Evolutionary conservation across 1,140 invertebrate species (phyloP).

Genomic region (Heliconius hermathena): DNA sequence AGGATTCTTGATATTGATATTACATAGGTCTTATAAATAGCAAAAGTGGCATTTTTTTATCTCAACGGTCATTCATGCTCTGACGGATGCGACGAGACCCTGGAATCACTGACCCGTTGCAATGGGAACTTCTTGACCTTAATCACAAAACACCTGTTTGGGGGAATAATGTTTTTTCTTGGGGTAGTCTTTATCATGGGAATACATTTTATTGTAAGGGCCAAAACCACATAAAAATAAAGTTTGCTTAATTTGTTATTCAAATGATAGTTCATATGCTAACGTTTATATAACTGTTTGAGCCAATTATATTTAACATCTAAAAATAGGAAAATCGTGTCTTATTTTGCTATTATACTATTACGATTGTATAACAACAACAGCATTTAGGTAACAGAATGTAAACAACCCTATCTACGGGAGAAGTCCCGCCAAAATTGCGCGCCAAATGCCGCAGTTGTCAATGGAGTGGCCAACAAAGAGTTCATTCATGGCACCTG

Average conservation of each 20-base stretch:
- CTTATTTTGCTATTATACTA: background rate
- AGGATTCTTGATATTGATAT: background rate
- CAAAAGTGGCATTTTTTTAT: constrained; percentile 33
- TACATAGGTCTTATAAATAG: constrained; percentile 5
- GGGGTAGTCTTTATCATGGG: constrained; percentile 74
- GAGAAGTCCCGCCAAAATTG: constrained; percentile 61
- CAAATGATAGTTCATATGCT: background rate
- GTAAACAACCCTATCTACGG: constrained; percentile 43
- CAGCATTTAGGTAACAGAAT: background rate
- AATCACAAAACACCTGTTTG: constrained; percentile 66
- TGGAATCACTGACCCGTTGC: constrained; percentile 62
- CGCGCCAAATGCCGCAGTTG: constrained; percentile 71
- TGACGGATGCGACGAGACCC: constrained; percentile 48
- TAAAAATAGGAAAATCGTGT: background rate
- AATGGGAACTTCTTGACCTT: constrained; percentile 76
- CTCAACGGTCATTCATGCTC: constrained; percentile 69
- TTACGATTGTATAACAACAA: background rate
- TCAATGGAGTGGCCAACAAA: constrained; percentile 71
- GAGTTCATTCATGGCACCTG: constrained; percentile 73
- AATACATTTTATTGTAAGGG: constrained; percentile 53
- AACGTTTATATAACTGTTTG: no score
- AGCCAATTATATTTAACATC: background rate
- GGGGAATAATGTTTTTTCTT: constrained; percentile 52
- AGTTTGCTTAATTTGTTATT: constrained; percentile 16
- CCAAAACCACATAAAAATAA: constrained; percentile 13